Conservation (phyloP, 37 sponge, comb jelly and placozoan genomes). For the Spongilla lacustris region DNA sequence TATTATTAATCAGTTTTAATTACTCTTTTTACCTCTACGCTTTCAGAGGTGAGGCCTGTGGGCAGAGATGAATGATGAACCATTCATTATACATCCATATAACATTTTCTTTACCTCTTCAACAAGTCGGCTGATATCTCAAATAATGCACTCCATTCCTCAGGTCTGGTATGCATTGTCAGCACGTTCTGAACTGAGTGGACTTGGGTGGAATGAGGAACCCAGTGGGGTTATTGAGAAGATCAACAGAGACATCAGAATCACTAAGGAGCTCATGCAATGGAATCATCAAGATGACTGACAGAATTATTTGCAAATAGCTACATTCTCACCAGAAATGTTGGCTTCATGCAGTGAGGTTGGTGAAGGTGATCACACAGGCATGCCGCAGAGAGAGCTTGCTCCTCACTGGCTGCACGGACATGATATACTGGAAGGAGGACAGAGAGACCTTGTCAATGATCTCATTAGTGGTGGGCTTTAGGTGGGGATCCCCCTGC, state of each 20-base stretch:
- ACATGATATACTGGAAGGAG: too few relatives aligned
- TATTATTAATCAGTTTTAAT: too few relatives aligned
- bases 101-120: slow-evolving; percentile 49
- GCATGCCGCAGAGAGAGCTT: slow-evolving; percentile 15
- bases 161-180: slow-evolving; percentile 43
- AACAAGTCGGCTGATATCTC: slow-evolving; percentile 74
- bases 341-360: too few relatives aligned
- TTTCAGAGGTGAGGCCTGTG: slow-evolving; percentile 64
- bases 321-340: background rate
- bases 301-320: background rate
- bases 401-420: too few relatives aligned
- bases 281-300: too few relatives aligned
- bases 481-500: too few relatives aligned
- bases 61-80: background rate
- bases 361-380: background rate
- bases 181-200: background rate
- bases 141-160: slow-evolving; percentile 71
- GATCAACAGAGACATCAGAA: too few relatives aligned
- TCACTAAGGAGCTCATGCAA: too few relatives aligned
- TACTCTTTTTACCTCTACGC: slow-evolving; percentile 88
- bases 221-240: background rate
- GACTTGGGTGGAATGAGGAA: background rate
- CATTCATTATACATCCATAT: slow-evolving; percentile 40
- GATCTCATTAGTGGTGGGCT: too few relatives aligned
- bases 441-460: too few relatives aligned